Evolutionary conservation across 2,888 invertebrate genomes (phyloP), one percentile per base, ranked within the genome.

Genomic region (Leucania comma): DNA sequence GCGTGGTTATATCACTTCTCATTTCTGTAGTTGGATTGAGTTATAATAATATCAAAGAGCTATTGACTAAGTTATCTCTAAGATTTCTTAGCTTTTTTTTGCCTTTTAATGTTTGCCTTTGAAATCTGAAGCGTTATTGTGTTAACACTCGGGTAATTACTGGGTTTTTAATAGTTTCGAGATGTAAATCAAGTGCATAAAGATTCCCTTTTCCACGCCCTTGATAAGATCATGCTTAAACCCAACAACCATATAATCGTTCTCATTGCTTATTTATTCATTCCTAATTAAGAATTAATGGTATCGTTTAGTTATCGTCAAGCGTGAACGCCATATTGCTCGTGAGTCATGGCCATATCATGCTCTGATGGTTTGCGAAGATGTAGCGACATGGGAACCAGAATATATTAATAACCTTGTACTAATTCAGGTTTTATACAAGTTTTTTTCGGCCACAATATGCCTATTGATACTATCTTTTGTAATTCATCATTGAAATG

Each of bases 311-410:
- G 87, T 81, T 88, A 89, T 84, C 87, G 89, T 87, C 85, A 75
- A 88, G 86, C 92, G 88, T 92, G 90, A 91, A 91, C 88, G 68
- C 86, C 92, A 93, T 93, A 94, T 92, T 91, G 93, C 91, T 90
- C 92, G 81, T 85, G 88, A 86, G 69, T 85, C 80, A 80, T 79
- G 80, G 82, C 81, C 80, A 81, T 88, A 88, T 87, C 86, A 92
- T 87, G 93, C 87, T 88, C 87, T 86, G 88, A 78, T 88, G 88
- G 75, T 77, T 75, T 68, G 75, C 80, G 85, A 89, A 84, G 86
- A 88, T 81, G 78, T 72, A 84, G 82, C 83, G 74, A 75, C 89
- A 88, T 92, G 91, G 81, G 83, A 84, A 83, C 70, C 57, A 71
- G 68, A 76, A 81, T 77, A 81, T 61, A 75, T 78, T 77, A 68